These are phyloP conservation scores for Halisarca cf. caerulea DNA, from an alignment of 37 sponge, comb jelly and placozoan species.

Conservation along the genomic window DNA sequence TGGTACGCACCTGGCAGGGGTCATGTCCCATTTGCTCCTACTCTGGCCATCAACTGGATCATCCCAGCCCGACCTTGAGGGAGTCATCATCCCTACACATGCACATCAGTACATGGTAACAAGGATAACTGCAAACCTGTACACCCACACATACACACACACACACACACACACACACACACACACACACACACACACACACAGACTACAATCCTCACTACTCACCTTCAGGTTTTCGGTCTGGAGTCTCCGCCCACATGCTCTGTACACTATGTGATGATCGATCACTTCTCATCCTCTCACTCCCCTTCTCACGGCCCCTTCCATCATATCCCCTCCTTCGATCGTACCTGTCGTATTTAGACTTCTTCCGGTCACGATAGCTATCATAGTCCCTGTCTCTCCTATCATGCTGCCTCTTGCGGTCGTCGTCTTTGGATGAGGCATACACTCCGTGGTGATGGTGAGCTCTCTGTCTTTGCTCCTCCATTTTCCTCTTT, in stretches of 20 bases:
- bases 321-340: background rate
- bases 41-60: constrained; percentile 35
- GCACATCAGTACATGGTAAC: no score
- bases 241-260: constrained; percentile 57
- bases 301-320: constrained; percentile 4
- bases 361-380: background rate
- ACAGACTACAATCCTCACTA: background rate
- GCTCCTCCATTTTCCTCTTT: constrained; percentile 48
- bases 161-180: no score
- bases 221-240: constrained; percentile 12
- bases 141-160: no score
- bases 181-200: no score
- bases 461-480: constrained; percentile 43
- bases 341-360: background rate
- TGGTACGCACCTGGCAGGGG: constrained; percentile 28
- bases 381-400: constrained; percentile 5
- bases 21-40: constrained; percentile 78
- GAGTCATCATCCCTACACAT: constrained; percentile 60
- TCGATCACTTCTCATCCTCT: constrained; percentile 9
- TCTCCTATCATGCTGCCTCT: background rate
- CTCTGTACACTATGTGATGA: background rate
- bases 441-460: constrained; percentile 59
- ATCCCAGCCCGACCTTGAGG: constrained; percentile 86
- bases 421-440: constrained; percentile 11
- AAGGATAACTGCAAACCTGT: no score